phyloP scores from a whole-genome alignment of 2,113 vertebrate genomes.

The Amphiprion percula region DNA sequence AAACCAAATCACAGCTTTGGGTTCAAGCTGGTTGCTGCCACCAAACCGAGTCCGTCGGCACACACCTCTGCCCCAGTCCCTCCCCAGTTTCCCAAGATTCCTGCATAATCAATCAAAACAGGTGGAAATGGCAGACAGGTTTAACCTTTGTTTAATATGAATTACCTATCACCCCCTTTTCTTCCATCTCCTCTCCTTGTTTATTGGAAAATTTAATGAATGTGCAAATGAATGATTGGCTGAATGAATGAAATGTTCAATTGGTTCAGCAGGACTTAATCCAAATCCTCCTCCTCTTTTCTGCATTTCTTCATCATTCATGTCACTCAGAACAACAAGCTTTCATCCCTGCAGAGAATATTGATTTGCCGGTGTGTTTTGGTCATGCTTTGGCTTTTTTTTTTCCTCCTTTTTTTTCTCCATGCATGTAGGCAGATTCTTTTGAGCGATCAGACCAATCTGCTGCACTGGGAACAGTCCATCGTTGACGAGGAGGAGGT shows the following conservation, averaged over 20 bases:
- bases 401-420: slow-evolving; percentile 26
- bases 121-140: not conserved
- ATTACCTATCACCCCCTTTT: not conserved
- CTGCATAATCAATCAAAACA: slow-evolving; percentile 5
- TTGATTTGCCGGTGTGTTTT: slow-evolving; percentile 67
- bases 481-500: slow-evolving; percentile 57
- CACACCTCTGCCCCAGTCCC: slow-evolving; percentile 8
- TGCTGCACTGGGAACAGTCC: slow-evolving; percentile 76
- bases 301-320: slow-evolving; percentile 1
- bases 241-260: slow-evolving; percentile 38
- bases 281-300: slow-evolving; percentile 7
- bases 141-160: slow-evolving; percentile 19
- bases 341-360: slow-evolving; percentile 43
- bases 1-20: not conserved
- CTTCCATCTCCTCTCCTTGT: not conserved
- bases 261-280: slow-evolving; percentile 6
- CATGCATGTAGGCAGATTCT: slow-evolving; percentile 75
- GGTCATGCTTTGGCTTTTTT: slow-evolving; percentile 50
- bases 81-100: slow-evolving; percentile 14
- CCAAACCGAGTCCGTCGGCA: slow-evolving; percentile 1
- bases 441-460: slow-evolving; percentile 78
- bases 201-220: slow-evolving; percentile 17
- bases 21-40: not conserved
- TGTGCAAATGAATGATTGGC: slow-evolving; percentile 22
- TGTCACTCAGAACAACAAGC: slow-evolving; percentile 55